Evolutionary conservation across 1,140 invertebrate species (phyloP).

Genomic region (Achroia grisella): DNA sequence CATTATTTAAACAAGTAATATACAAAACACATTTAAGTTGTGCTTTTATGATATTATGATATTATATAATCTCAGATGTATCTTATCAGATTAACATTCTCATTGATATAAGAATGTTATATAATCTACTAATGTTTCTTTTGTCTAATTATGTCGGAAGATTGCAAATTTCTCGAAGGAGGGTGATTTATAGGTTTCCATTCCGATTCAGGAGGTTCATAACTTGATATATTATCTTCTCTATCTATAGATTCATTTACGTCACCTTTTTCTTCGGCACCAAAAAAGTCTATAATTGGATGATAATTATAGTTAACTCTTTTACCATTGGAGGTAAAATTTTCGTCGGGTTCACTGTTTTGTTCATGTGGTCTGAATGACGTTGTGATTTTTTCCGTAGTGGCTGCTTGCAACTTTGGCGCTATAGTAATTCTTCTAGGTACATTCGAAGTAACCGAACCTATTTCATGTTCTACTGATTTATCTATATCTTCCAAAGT

Average conservation of each 20-base stretch:
- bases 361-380: constrained; percentile 27
- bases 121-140: constrained; percentile 39
- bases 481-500: constrained; percentile 53
- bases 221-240: constrained; percentile 46
- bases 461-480: constrained; percentile 42
- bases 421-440: constrained; percentile 38
- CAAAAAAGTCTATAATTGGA: constrained; percentile 89
- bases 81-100: background rate
- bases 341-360: constrained; percentile 21
- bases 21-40: background rate
- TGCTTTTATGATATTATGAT: background rate
- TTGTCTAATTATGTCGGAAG: constrained; percentile 20
- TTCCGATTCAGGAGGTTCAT: constrained; percentile 45
- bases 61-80: background rate
- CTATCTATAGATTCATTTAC: constrained; percentile 50
- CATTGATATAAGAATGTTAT: constrained; percentile 2
- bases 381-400: constrained; percentile 30
- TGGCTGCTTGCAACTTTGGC: constrained; percentile 43
- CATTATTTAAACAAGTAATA: background rate
- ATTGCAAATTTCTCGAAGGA: constrained; percentile 25
- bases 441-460: constrained; percentile 18
- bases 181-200: constrained; percentile 67
- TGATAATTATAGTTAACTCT: constrained; percentile 89
- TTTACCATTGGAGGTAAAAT: constrained; percentile 41
- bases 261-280: constrained; percentile 48